Base-by-base conservation (phyloP, 2,113 vertebrate genomes). In the Panthera uncia region DNA sequence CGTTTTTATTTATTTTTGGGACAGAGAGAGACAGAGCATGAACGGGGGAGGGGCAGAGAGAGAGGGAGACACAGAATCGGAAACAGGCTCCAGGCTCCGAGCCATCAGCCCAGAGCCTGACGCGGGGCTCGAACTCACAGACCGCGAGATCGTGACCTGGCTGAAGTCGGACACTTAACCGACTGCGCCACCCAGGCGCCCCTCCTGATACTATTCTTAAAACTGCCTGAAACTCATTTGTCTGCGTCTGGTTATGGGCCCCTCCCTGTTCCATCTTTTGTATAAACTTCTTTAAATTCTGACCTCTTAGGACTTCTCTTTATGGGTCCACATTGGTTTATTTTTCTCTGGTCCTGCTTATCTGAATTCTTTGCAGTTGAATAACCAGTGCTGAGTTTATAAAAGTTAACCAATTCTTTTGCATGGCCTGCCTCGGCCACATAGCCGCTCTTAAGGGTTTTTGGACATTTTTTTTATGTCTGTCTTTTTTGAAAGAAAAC, bases 341-440 rank as follows among this genome's bases (percentile, higher is more conserved):
- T 73, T 91, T 68, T 91, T 81, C 25, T 33, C 7, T 50, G 5
- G 68, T 29, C 48, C n/a, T 83, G 41, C 38, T 89, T 31, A 71
- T 89, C 41, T 95, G 85, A 89, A 57, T 80, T 85, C 41, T 85
- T 84, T 71, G 50, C n/a, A 73, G 25, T 73, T 80, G n/a, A 84
- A 71, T 92, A 52, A 68, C 94, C 33, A 95, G 68, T 81, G 63
- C 19, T 92, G 78, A 83, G 63, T 76, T 87, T 95, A 61, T 87
- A n/a, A 33, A 96, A 92, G 38, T 88, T 81, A 76, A 48, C 18
- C 65, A 68, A 0, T 45, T 96, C 57, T 69, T 94, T 74, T 74
- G 66, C 41, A 80, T 7, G 41, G 25, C 19, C 18, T 81, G 19
- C 41, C 45, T 57, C 81, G 73, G 7, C 52, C 33, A 66, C 6